Conservation (phyloP, 2,797 vertebrate genomes). For the Morelia viridis region DNA sequence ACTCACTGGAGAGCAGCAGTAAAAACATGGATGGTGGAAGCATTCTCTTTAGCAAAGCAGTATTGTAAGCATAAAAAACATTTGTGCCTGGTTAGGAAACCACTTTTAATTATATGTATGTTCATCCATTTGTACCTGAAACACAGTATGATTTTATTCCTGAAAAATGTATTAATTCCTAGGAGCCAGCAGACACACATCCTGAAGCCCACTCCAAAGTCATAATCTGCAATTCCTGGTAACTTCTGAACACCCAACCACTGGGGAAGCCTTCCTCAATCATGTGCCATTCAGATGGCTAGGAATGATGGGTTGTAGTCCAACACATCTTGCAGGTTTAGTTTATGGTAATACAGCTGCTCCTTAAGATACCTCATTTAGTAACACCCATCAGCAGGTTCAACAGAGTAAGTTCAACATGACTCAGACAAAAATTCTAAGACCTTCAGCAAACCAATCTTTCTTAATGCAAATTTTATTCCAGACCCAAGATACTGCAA, state of each 20-base stretch:
- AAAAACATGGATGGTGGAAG: not conserved
- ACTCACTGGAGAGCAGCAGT: not conserved
- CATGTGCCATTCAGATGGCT: not conserved
- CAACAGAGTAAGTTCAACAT: not conserved
- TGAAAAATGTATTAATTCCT: not conserved
- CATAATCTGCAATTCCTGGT: not conserved
- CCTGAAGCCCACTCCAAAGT: not conserved
- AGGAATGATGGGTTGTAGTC: not conserved
- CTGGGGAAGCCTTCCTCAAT: not conserved
- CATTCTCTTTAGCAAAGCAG: not conserved
- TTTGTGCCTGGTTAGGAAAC: not conserved
- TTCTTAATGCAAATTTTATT: not conserved
- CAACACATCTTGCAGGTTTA: not conserved
- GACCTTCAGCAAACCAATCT: not conserved
- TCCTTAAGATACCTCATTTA: not conserved
- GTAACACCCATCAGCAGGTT: not conserved
- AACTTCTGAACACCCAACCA: not conserved
- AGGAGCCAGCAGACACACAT: not conserved
- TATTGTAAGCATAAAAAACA: conserved; percentile 2
- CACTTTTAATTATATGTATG: not conserved
- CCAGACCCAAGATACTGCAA: not conserved
- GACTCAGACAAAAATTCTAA: not conserved
- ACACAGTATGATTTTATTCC: conserved; percentile 18
- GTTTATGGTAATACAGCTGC: not conserved
- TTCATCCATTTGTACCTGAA: not conserved